phyloP scores from a whole-genome alignment of 2,113 vertebrate species.

The Barbus barbus region DNA sequence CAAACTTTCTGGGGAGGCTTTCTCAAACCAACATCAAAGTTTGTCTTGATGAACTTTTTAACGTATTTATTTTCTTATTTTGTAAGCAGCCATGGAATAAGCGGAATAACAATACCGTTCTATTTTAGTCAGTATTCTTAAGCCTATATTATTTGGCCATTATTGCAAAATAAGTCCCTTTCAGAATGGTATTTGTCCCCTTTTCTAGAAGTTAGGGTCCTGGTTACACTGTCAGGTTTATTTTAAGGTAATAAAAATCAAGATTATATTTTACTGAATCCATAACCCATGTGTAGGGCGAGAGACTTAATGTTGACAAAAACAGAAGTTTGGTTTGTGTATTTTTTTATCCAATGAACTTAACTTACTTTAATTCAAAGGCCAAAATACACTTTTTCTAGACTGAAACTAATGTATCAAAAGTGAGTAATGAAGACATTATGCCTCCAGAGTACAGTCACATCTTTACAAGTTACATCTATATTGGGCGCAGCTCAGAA shows the following conservation, averaged over 20 bases:
- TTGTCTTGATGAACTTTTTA: too few species aligned
- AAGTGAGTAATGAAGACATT: neutral
- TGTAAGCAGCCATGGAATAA: too few species aligned
- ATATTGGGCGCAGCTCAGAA: neutral
- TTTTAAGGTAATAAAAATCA: neutral
- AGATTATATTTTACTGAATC: neutral
- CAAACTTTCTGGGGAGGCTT: too few species aligned
- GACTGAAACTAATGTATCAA: neutral
- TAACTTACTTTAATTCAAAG: neutral
- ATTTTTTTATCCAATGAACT: neutral
- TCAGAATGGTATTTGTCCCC: neutral
- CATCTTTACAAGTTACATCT: neutral
- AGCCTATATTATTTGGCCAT: too few species aligned
- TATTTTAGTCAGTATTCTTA: too few species aligned
- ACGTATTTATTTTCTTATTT: too few species aligned
- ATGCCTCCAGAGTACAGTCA: neutral
- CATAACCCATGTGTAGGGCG: neutral
- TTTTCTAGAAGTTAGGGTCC: neutral
- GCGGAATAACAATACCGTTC: too few species aligned
- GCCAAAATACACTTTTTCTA: neutral
- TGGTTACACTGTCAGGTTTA: neutral
- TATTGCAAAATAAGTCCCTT: too few species aligned
- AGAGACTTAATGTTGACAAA: neutral
- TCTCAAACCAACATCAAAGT: too few species aligned
- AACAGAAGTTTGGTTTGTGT: neutral